phyloP scores from a whole-genome alignment of 2,797 vertebrate species.

The Phrynocephalus guinanensis region DNA sequence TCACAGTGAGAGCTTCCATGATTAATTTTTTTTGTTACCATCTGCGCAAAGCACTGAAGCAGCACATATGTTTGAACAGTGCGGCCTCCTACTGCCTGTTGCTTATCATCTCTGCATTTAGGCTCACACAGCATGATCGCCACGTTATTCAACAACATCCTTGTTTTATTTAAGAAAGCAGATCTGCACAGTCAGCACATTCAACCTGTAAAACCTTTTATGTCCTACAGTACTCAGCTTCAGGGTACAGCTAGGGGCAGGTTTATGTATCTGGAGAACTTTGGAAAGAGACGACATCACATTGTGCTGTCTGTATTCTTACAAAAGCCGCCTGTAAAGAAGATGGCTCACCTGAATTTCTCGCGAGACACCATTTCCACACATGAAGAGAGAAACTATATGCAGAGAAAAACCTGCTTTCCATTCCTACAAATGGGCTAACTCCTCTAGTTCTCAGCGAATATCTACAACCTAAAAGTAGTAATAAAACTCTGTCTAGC shows the following conservation, averaged over 20 bases:
- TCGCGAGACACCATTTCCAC: no score
- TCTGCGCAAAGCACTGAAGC: neutral
- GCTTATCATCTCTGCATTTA: slow-evolving; percentile 54
- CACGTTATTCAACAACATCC: slow-evolving; percentile 24
- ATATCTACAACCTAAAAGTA: neutral
- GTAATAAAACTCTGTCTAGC: neutral
- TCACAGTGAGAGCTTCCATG: slow-evolving; percentile 63
- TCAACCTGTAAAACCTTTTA: neutral
- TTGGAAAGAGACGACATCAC: neutral
- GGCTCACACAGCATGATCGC: slow-evolving; percentile 37
- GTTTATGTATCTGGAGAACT: neutral
- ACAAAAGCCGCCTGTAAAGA: neutral
- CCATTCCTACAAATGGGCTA: neutral
- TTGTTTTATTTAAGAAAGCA: slow-evolving; percentile 30
- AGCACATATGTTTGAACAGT: slow-evolving; percentile 61
- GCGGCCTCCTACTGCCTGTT: slow-evolving; percentile 36
- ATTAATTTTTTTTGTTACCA: slow-evolving; percentile 46
- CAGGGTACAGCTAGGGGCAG: neutral
- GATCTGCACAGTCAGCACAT: neutral
- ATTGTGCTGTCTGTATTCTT: no score
- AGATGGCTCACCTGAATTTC: neutral
- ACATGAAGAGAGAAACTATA: neutral
- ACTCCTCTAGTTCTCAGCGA: neutral
- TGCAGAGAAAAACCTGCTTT: neutral
- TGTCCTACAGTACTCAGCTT: neutral